Conservation (phyloP, 1,140 invertebrate species). For the Frieseomelitta varia region DNA sequence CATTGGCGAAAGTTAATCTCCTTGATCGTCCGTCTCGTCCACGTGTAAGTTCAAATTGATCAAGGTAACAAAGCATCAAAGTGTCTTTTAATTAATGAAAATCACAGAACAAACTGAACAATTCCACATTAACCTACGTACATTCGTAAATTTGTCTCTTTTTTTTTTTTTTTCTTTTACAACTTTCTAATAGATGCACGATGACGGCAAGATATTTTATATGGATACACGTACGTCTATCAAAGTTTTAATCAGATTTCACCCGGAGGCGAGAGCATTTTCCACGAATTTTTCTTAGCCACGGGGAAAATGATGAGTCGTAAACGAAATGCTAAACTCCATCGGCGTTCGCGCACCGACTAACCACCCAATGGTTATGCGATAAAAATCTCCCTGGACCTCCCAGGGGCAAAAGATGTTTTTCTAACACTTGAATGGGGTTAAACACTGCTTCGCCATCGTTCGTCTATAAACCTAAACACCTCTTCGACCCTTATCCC, state of each 20-base stretch:
- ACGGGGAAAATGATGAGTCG: background rate
- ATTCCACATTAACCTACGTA: background rate
- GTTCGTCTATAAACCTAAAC: slow-evolving; percentile 59
- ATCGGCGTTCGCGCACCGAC: slow-evolving; percentile 42
- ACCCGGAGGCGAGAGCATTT: background rate
- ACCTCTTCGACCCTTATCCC: slow-evolving; percentile 27
- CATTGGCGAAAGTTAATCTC: slow-evolving; percentile 13
- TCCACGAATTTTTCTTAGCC: background rate
- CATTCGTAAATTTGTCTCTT: background rate
- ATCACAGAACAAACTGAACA: too few species aligned
- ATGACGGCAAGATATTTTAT: background rate
- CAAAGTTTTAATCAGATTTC: background rate
- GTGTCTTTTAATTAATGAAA: slow-evolving; percentile 3
- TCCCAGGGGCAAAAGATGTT: slow-evolving; percentile 51
- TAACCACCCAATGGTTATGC: slow-evolving; percentile 59
- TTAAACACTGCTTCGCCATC: slow-evolving; percentile 39
- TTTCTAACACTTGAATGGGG: slow-evolving; percentile 44
- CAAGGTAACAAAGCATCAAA: background rate
- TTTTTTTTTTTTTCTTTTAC: background rate
- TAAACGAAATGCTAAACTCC: slow-evolving; percentile 41
- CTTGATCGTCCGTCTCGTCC: background rate
- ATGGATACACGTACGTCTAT: background rate
- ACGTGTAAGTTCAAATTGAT: slow-evolving; percentile 18
- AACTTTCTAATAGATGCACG: background rate
- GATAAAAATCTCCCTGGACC: slow-evolving; percentile 63